phyloP scores from a whole-genome alignment of 2,113 vertebrate genomes.

The Mastomys natalensis region DNA sequence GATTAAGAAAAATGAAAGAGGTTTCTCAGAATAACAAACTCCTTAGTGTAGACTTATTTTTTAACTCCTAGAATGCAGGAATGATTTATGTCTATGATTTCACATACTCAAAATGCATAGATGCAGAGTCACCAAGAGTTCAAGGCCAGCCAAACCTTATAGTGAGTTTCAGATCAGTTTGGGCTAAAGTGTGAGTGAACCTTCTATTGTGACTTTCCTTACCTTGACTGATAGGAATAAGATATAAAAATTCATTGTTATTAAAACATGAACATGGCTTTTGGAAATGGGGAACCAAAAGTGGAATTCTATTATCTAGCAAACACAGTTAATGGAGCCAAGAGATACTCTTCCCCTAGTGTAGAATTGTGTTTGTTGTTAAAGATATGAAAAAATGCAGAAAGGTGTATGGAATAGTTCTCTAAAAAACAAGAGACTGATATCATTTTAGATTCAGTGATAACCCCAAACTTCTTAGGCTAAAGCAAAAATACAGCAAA shows the following conservation, averaged over 20 bases:
- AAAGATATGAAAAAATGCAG: constrained; percentile 20
- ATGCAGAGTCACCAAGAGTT: too few relatives aligned
- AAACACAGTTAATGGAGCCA: neutral
- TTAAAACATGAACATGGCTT: neutral
- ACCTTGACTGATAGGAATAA: neutral
- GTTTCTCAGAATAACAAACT: neutral
- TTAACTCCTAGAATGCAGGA: neutral
- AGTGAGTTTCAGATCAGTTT: neutral
- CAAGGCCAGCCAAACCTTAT: neutral
- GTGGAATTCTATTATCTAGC: neutral
- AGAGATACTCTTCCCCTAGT: neutral
- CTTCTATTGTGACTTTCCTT: neutral
- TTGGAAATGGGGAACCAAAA: neutral
- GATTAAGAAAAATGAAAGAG: neutral
- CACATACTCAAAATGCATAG: neutral
- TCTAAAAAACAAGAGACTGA: constrained; percentile 18
- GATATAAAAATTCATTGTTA: neutral
- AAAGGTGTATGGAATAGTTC: neutral
- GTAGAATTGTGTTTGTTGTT: neutral
- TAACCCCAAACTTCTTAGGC: neutral
- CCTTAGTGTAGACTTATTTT: neutral
- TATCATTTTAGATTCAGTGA: constrained; percentile 29
- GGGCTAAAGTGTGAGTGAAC: neutral
- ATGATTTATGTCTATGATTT: neutral
- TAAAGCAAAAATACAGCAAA: constrained; percentile 46